Conservation (phyloP, 1,140 invertebrate genomes). For the Macrobrachium nipponense region DNA sequence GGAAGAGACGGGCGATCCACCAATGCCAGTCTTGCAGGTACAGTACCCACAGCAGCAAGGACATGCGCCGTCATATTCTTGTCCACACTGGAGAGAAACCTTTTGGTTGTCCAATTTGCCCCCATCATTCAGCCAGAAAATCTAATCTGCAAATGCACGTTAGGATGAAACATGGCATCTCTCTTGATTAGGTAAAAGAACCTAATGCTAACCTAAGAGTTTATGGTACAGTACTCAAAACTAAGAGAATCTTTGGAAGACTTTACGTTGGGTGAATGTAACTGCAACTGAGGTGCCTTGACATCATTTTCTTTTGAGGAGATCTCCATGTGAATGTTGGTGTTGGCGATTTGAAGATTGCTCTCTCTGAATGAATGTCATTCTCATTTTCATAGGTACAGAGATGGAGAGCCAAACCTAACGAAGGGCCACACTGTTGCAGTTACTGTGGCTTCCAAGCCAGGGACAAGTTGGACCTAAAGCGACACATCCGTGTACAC, state of each 20-base stretch:
- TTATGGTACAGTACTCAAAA: no score
- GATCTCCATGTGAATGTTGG: no score
- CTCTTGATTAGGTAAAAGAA: slow-evolving; percentile 19
- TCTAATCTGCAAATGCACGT: slow-evolving; percentile 49
- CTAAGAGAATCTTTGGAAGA: no score
- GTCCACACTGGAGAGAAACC: slow-evolving; percentile 56
- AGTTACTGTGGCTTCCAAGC: slow-evolving; percentile 44
- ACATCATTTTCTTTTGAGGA: no score
- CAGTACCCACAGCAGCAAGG: slow-evolving; percentile 54
- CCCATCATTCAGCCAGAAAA: slow-evolving; percentile 49
- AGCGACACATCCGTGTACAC: slow-evolving; percentile 51
- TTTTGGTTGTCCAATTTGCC: slow-evolving; percentile 51
- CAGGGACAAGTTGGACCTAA: slow-evolving; percentile 54
- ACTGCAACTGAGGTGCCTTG: no score
- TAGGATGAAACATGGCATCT: slow-evolving; percentile 49
- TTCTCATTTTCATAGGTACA: slow-evolving; percentile 51
- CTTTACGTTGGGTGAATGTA: no score
- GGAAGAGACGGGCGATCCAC: slow-evolving; percentile 52
- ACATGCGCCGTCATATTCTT: slow-evolving; percentile 54
- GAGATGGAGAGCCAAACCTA: slow-evolving; percentile 36
- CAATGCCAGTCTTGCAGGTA: slow-evolving; percentile 57
- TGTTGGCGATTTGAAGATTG: no score
- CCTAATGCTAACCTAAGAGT: no score
- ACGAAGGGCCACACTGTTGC: slow-evolving; percentile 34
- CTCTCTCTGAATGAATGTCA: slow-evolving; percentile 19